Evolutionary conservation across 2,797 vertebrate species (phyloP).

Genomic region (Oreortyx pictus): DNA sequence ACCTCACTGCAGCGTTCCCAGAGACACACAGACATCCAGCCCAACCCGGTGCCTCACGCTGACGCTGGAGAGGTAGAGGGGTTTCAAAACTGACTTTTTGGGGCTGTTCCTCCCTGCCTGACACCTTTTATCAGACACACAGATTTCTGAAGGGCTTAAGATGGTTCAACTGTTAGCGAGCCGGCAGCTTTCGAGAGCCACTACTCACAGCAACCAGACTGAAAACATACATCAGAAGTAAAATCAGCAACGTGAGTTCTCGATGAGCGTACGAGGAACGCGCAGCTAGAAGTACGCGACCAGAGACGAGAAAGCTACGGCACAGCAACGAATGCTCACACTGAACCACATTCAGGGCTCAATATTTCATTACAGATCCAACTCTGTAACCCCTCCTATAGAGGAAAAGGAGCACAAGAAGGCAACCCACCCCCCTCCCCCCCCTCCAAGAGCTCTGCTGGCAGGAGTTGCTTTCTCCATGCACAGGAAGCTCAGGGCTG

Average conservation of each 20-base stretch:
- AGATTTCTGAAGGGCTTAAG: neutral
- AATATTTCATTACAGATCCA: neutral
- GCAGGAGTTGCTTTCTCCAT: constrained; percentile 3
- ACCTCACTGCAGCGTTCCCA: neutral
- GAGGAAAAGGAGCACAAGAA: neutral
- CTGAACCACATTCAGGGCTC: neutral
- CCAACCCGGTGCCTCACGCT: neutral
- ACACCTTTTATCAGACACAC: neutral
- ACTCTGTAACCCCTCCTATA: neutral
- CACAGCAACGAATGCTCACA: neutral
- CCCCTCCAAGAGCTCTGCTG: too few species aligned
- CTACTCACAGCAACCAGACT: neutral
- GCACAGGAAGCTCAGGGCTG: constrained; percentile 13
- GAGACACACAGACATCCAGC: neutral
- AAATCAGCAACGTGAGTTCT: neutral
- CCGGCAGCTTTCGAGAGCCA: constrained; percentile 18
- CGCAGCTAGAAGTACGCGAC: neutral
- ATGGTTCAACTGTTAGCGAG: neutral
- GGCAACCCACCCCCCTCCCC: too few species aligned
- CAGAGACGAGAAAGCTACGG: neutral
- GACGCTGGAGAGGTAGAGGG: neutral
- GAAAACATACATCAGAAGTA: neutral
- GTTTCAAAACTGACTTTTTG: neutral
- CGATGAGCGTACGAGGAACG: neutral
- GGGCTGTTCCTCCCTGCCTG: neutral